These are phyloP conservation scores for Ariolimax columbianus DNA, from an alignment of 2,888 invertebrate species.

Conservation along the genomic window DNA sequence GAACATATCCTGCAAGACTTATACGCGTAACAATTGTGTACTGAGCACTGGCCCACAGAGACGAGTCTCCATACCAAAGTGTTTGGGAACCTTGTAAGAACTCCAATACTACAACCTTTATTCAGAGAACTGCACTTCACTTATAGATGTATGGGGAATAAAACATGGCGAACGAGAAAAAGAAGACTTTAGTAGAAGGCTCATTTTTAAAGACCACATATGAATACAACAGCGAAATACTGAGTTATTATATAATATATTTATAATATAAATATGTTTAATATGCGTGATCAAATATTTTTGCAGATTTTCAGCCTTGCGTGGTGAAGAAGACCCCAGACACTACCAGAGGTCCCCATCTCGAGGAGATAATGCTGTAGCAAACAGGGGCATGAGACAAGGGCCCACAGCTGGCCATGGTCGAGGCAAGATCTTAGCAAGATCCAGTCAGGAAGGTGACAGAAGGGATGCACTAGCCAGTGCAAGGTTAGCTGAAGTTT, in stretches of 20 bases:
- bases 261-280: not conserved
- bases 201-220: no score
- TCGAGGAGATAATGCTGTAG: constrained; percentile 60
- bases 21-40: no score
- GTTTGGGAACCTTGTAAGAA: no score
- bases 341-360: constrained; percentile 68
- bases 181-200: no score
- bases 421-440: constrained; percentile 62
- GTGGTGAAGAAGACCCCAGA: constrained; percentile 55
- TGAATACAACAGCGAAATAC: no score
- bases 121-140: no score
- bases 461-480: constrained; percentile 68
- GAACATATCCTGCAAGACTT: no score
- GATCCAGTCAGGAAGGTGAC: constrained; percentile 74
- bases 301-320: constrained; percentile 52
- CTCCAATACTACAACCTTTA: no score
- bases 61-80: no score
- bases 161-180: no score
- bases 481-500: constrained; percentile 47
- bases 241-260: not conserved
- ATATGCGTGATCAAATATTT: not conserved
- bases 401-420: constrained; percentile 60
- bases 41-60: no score
- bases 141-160: no score
- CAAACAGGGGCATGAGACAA: constrained; percentile 56